Percentiles rank a stretch among this genome's conserved stretches.
Evolutionary conservation across 2,113 vertebrate genomes (phyloP).

Genomic region (Buteo buteo): DNA sequence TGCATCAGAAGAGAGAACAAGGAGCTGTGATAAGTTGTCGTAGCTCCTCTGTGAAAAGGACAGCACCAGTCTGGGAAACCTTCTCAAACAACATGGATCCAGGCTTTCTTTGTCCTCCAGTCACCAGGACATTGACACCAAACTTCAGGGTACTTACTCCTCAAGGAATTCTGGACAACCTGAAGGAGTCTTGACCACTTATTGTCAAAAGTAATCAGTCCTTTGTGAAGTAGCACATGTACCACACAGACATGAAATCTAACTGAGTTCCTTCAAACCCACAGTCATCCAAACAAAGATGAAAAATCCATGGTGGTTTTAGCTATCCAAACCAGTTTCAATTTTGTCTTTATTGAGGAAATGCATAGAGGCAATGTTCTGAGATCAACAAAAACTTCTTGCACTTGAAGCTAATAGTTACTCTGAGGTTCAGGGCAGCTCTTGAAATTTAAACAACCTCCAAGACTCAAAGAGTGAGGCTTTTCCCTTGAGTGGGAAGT

Average conservation of each 20-base stretch:
- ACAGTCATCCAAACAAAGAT: background rate
- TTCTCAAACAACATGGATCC: background rate
- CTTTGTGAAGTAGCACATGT: background rate
- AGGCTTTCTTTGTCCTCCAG: background rate
- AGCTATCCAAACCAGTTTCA: background rate
- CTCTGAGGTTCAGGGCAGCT: background rate
- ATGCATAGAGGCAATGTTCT: background rate
- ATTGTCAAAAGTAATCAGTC: background rate
- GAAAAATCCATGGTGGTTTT: background rate
- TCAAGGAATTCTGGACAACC: background rate
- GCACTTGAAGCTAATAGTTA: background rate
- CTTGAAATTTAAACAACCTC: background rate
- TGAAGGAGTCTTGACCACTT: background rate
- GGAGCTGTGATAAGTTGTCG: background rate
- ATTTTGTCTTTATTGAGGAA: background rate
- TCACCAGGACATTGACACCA: background rate
- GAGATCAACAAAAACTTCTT: background rate
- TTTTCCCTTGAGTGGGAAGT: background rate
- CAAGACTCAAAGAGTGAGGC: background rate
- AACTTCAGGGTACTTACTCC: background rate
- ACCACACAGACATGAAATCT: background rate
- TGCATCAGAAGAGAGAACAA: background rate
- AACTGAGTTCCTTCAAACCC: background rate
- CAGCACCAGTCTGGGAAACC: background rate
- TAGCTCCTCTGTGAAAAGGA: background rate